Percentiles rank a stretch among this genome's conserved stretches.
Conservation (phyloP, 2,888 invertebrate species). For the Apodemia arnacis region DNA sequence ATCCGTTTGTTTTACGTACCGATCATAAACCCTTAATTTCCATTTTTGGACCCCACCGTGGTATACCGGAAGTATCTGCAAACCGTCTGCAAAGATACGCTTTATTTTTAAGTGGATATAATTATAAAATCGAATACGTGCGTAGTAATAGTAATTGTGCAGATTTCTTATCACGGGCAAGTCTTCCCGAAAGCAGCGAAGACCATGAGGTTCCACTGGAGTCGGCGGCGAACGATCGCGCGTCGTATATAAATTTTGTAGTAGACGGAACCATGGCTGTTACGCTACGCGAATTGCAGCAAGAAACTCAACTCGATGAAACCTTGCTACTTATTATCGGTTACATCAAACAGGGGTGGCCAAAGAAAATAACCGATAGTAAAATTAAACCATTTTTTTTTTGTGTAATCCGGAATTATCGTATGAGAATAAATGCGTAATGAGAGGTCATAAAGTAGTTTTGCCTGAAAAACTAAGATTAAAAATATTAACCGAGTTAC, state of each 20-base stretch:
- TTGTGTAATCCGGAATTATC: slow-evolving; percentile 69
- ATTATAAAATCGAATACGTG: slow-evolving; percentile 66
- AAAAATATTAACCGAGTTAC: slow-evolving; percentile 23
- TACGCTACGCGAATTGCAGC: slow-evolving; percentile 29
- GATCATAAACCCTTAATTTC: slow-evolving; percentile 67
- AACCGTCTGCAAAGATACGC: slow-evolving; percentile 73
- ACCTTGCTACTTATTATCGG: slow-evolving; percentile 28
- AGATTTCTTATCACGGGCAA: slow-evolving; percentile 54
- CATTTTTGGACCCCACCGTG: slow-evolving; percentile 67
- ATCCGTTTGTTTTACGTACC: slow-evolving; percentile 54
- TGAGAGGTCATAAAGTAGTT: slow-evolving; percentile 81
- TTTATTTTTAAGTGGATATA: slow-evolving; percentile 64
- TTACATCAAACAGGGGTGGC: slow-evolving; percentile 59
- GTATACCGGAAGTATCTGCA: slow-evolving; percentile 71
- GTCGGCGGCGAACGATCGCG: slow-evolving; percentile 15
- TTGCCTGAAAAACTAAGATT: slow-evolving; percentile 63
- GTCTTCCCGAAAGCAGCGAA: not conserved
- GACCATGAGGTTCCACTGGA: not conserved
- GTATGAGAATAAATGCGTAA: slow-evolving; percentile 73
- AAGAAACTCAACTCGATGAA: slow-evolving; percentile 37
- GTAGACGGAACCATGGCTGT: slow-evolving; percentile 47
- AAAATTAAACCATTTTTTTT: slow-evolving; percentile 31
- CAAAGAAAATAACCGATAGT: not conserved
- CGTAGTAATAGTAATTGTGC: slow-evolving; percentile 57
- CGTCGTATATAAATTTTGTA: slow-evolving; percentile 54